Evolutionary conservation across 2,113 vertebrate genomes (phyloP).

Genomic region (Saguinus imperator): DNA sequence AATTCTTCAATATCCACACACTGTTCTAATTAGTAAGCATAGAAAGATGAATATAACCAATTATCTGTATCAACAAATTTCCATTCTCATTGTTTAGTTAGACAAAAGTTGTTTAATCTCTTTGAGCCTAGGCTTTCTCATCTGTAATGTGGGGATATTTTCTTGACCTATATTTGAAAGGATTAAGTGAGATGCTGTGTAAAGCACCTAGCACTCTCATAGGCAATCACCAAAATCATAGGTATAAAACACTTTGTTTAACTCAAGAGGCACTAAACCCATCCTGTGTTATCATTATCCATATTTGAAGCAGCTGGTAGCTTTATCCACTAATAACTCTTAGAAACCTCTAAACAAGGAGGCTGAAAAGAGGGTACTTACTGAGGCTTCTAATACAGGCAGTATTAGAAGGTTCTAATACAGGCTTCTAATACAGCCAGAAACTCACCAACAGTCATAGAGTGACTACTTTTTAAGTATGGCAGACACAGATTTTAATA

Average conservation of each 20-base stretch:
- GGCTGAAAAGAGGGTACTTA: background rate
- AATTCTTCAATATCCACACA: background rate
- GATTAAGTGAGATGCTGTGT: background rate
- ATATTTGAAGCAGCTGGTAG: background rate
- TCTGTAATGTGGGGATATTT: background rate
- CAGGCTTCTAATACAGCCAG: background rate
- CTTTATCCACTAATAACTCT: background rate
- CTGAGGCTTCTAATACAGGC: background rate
- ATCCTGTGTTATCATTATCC: background rate
- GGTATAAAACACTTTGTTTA: background rate
- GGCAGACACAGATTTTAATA: background rate
- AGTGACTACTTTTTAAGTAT: background rate
- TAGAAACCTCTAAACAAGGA: background rate
- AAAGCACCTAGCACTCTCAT: background rate
- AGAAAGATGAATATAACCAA: slow-evolving; percentile 22
- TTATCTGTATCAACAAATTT: background rate
- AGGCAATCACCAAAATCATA: background rate
- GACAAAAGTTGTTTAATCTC: background rate
- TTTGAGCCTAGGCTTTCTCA: background rate
- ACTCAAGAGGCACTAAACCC: background rate
- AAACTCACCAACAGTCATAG: background rate
- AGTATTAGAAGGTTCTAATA: background rate
- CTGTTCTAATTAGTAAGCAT: background rate
- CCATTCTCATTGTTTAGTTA: background rate
- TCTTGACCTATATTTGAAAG: background rate